phyloP scores from a whole-genome alignment of 2,113 vertebrate genomes.

The Nerophis lumbriciformis region DNA sequence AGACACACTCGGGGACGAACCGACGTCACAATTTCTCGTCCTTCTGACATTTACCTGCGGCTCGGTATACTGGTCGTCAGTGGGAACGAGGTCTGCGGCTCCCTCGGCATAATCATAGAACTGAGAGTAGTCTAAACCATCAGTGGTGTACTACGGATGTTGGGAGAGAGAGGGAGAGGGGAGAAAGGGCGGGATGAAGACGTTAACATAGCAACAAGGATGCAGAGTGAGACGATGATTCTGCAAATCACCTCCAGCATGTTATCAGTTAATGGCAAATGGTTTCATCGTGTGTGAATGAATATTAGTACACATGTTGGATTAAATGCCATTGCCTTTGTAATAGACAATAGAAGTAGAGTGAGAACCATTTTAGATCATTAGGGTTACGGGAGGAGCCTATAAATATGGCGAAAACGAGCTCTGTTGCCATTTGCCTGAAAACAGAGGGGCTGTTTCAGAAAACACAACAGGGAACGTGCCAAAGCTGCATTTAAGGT shows the following conservation, averaged over 20 bases:
- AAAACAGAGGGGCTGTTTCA: conserved; percentile 45
- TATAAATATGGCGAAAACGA: conserved; percentile 8
- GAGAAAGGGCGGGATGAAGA: conserved; percentile 64
- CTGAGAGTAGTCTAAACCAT: conserved; percentile 87
- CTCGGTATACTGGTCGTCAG: conserved; percentile 82
- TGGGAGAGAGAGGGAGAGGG: conserved; percentile 70
- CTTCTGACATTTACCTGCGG: conserved; percentile 84
- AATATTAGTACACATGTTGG: background rate
- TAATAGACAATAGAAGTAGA: too few relatives aligned
- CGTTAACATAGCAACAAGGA: conserved; percentile 59
- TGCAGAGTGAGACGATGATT: conserved; percentile 36
- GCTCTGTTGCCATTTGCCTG: conserved; percentile 6
- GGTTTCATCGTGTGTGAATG: background rate
- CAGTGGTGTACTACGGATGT: conserved; percentile 84
- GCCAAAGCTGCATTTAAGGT: conserved; percentile 33
- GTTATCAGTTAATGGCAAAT: conserved; percentile 9
- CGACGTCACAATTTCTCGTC: conserved; percentile 48
- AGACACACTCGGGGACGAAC: conserved; percentile 13
- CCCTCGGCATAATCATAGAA: conserved; percentile 92
- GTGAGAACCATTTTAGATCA: too few relatives aligned
- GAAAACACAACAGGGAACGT: conserved; percentile 44
- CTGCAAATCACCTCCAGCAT: conserved; percentile 34
- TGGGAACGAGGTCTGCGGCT: conserved; percentile 78
- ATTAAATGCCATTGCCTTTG: background rate
- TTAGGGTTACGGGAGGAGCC: background rate